Evolutionary conservation across 1,140 invertebrate species (phyloP).

Genomic region (Orussus abietinus): DNA sequence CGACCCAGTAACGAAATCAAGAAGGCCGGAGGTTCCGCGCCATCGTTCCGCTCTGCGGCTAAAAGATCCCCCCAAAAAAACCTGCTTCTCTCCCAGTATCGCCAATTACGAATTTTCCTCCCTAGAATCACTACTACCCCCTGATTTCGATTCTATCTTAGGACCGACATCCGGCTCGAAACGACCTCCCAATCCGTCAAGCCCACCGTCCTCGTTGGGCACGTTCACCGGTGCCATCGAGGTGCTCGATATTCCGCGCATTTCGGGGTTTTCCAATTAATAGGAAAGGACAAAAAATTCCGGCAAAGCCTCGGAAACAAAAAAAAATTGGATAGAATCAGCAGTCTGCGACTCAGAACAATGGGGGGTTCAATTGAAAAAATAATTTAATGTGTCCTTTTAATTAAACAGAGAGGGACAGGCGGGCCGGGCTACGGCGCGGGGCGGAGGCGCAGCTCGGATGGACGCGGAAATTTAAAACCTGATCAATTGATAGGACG

Average conservation of each 20-base stretch:
- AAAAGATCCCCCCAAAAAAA: no score
- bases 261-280: background rate
- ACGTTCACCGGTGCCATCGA: conserved; percentile 1
- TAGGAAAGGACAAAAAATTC: conserved; percentile 1
- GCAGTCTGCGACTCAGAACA: conserved; percentile 53
- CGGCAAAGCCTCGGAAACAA: background rate
- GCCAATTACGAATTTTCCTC: no score
- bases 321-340: conserved; percentile 48
- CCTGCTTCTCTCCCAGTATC: no score
- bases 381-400: conserved; percentile 55
- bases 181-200: no score
- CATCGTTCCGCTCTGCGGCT: no score
- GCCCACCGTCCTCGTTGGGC: no score
- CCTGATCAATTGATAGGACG: conserved; percentile 57
- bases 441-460: conserved; percentile 43
- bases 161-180: no score
- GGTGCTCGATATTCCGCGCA: conserved; percentile 1
- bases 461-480: conserved; percentile 54
- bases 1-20: no score
- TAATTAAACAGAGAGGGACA: conserved; percentile 48
- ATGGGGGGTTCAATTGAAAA: conserved; percentile 54
- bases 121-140: no score
- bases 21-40: no score
- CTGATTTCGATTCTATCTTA: no score
- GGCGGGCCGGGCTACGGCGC: conserved; percentile 26